Conservation (phyloP, 2,888 invertebrate species). For the Campoplex nolae region DNA sequence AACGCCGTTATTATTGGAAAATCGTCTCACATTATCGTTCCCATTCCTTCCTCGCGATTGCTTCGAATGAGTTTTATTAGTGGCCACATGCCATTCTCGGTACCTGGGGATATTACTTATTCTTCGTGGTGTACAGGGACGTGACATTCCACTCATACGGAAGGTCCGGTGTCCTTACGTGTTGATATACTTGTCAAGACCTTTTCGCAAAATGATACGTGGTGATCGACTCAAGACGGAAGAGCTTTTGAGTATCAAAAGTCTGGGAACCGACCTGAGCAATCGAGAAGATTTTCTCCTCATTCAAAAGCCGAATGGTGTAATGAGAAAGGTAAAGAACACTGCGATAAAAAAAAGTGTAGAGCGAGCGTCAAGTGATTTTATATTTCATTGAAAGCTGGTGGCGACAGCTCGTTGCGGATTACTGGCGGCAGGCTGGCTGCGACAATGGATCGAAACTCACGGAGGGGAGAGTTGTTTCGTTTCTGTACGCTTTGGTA, state of each 20-base stretch:
- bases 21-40: conserved; percentile 57
- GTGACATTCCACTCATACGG: not conserved
- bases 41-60: conserved; percentile 56
- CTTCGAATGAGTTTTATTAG: conserved; percentile 60
- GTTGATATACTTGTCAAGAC: not conserved
- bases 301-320: not conserved
- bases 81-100: conserved; percentile 44
- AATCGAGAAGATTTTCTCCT: not conserved
- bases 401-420: conserved; percentile 45
- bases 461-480: conserved; percentile 10
- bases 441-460: conserved; percentile 56
- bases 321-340: not conserved
- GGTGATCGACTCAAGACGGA: not conserved
- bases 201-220: not conserved
- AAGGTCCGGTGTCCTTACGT: not conserved
- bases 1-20: conserved; percentile 48
- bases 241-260: not conserved
- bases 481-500: conserved; percentile 6
- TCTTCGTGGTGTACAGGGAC: not conserved
- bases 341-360: not conserved
- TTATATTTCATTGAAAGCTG: conserved; percentile 53
- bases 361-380: conserved; percentile 24
- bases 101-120: conserved; percentile 44
- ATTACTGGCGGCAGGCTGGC: conserved; percentile 61
- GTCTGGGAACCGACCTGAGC: not conserved